Evolutionary conservation across 2,113 vertebrate species (phyloP).

Genomic region (Forbesichthys papilliferus): DNA sequence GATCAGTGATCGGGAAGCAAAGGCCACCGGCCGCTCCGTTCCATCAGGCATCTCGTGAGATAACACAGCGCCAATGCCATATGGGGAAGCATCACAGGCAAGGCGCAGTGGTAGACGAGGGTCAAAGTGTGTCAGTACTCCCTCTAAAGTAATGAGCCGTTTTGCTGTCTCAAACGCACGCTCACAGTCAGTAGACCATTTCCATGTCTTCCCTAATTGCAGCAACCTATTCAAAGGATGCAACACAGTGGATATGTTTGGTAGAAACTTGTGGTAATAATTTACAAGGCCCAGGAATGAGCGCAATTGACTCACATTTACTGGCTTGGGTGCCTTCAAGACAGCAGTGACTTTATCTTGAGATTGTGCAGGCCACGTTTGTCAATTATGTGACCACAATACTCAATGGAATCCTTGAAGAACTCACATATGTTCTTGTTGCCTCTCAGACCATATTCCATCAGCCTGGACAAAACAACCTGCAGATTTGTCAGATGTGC

Average conservation of each 20-base stretch:
- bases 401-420: conserved; percentile 18
- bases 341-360: conserved; percentile 16
- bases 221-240: not conserved
- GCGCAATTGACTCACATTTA: conserved; percentile 9
- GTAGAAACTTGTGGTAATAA: conserved; percentile 20
- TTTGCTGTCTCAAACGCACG: conserved; percentile 3
- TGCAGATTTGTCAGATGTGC: conserved; percentile 11
- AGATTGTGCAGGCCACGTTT: conserved; percentile 4
- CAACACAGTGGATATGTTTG: not conserved
- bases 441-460: conserved; percentile 14
- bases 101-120: not conserved
- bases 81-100: too few relatives aligned
- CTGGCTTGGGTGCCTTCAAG: not conserved
- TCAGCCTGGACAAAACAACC: not conserved
- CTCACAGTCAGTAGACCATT: conserved; percentile 1
- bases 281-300: conserved; percentile 25
- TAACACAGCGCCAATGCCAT: too few relatives aligned
- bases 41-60: too few relatives aligned
- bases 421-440: conserved; percentile 15
- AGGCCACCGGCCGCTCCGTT: too few relatives aligned
- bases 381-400: conserved; percentile 23
- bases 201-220: not conserved
- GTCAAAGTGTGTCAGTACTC: conserved; percentile 5
- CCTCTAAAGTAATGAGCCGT: conserved; percentile 6
- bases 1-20: not conserved